These are phyloP conservation scores for Trochalopteron elliotii DNA, from an alignment of 2,113 vertebrate species.

Conservation along the genomic window DNA sequence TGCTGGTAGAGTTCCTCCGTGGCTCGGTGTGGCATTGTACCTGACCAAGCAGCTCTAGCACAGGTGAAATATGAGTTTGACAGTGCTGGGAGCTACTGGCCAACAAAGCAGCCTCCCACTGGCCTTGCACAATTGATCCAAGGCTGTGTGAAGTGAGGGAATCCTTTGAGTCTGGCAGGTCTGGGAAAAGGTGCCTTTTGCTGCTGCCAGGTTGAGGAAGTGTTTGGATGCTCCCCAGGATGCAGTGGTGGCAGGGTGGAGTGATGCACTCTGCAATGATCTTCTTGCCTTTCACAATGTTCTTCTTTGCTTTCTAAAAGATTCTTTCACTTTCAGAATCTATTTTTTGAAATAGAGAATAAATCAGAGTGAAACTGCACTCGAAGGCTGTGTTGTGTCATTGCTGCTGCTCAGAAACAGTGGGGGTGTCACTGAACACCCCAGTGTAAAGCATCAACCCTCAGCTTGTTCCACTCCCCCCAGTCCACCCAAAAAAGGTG, in stretches of 20 bases:
- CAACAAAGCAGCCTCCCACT: background rate
- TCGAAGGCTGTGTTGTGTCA: background rate
- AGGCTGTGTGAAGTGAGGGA: background rate
- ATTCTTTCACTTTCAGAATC: background rate
- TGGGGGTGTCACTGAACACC: fast-evolving
- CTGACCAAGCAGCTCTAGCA: background rate
- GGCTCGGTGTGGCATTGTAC: fast-evolving
- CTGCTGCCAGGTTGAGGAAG: background rate
- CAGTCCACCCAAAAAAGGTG: background rate
- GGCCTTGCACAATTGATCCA: background rate
- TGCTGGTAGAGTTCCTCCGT: background rate
- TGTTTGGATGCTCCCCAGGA: background rate
- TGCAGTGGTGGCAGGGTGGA: background rate
- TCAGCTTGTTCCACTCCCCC: background rate
- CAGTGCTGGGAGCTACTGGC: background rate
- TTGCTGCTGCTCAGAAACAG: fast-evolving
- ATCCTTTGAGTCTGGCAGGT: background rate
- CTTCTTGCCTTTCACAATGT: background rate
- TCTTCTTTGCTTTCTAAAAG: background rate
- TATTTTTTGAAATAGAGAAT: background rate
- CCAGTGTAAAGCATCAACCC: background rate
- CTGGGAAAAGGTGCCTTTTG: background rate
- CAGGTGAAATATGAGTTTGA: background rate
- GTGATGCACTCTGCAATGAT: background rate
- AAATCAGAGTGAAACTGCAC: background rate